Conservation (phyloP, 2,113 vertebrate genomes). For the Leucoraja erinaceus region DNA sequence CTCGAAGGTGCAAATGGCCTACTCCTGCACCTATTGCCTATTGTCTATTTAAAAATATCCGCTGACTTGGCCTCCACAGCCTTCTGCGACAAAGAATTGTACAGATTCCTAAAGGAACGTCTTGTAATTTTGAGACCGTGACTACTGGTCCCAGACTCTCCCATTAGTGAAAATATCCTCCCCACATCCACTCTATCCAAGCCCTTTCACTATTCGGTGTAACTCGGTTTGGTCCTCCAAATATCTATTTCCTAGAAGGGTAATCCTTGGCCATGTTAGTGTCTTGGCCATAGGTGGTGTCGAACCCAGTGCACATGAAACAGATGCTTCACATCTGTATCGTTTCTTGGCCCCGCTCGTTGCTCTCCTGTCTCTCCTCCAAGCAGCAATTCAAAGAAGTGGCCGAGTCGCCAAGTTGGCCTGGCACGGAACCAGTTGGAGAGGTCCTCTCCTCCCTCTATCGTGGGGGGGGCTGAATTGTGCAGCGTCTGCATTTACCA, state of each 20-base stretch:
- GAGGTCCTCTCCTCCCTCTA: background rate
- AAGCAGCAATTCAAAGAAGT: background rate
- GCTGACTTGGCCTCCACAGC: no score
- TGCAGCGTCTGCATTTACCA: background rate
- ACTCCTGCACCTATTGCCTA: no score
- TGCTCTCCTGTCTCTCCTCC: background rate
- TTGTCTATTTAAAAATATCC: no score
- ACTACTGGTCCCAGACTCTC: no score
- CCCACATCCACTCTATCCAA: no score
- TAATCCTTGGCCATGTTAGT: background rate
- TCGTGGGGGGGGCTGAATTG: background rate
- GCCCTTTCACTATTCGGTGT: no score
- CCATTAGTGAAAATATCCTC: no score
- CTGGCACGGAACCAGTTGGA: background rate
- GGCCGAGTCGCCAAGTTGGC: background rate
- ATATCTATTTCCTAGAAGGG: background rate
- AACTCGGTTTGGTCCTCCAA: background rate
- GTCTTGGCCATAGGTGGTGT: background rate
- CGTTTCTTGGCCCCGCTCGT: background rate
- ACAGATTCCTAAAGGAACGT: no score
- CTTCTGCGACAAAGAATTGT: no score
- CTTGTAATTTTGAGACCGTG: no score
- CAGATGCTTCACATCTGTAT: background rate
- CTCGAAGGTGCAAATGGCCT: no score
- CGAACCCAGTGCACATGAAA: background rate